phyloP scores from a whole-genome alignment of 1,140 invertebrate genomes.

The Zaprionus vittiger region DNA sequence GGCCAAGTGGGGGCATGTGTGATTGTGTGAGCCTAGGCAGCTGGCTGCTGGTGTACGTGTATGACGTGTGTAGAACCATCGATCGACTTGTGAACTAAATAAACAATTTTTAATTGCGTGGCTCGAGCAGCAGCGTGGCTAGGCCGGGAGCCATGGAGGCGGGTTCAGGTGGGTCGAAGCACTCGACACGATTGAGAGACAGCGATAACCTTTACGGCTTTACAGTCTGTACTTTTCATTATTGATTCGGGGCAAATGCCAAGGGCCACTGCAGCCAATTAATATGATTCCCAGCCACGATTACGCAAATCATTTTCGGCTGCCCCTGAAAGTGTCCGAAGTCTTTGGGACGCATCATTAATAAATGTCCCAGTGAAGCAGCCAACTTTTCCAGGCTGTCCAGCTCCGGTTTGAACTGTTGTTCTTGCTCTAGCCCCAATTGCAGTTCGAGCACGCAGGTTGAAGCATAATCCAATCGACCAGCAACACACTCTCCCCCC shows the following conservation, averaged over 20 bases:
- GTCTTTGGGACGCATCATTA: slow-evolving; percentile 62
- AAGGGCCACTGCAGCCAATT: slow-evolving; percentile 60
- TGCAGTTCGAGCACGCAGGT: slow-evolving; percentile 41
- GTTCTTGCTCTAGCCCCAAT: not conserved
- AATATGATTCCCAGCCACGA: slow-evolving; percentile 62
- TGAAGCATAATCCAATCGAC: slow-evolving; percentile 74
- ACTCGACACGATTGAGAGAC: slow-evolving; percentile 12
- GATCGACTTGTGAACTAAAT: slow-evolving; percentile 41
- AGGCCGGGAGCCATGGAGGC: not conserved
- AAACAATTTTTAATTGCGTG: slow-evolving; percentile 40
- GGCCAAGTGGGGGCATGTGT: not conserved
- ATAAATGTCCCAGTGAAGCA: slow-evolving; percentile 63
- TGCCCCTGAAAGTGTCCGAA: slow-evolving; percentile 43
- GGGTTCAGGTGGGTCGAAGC: slow-evolving; percentile 33
- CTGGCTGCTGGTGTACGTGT: slow-evolving; percentile 35
- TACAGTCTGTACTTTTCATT: slow-evolving; percentile 61
- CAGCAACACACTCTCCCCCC: slow-evolving; percentile 41
- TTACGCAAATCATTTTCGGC: slow-evolving; percentile 66
- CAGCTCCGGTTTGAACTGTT: not conserved
- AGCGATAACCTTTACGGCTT: slow-evolving; percentile 51
- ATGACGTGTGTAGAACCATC: slow-evolving; percentile 23
- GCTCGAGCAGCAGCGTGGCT: slow-evolving; percentile 15
- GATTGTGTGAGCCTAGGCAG: slow-evolving; percentile 60
- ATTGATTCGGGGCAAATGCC: slow-evolving; percentile 59
- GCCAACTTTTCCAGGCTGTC: not conserved